Conservation (phyloP, 1,140 invertebrate genomes). For the Batillaria attramentaria region DNA sequence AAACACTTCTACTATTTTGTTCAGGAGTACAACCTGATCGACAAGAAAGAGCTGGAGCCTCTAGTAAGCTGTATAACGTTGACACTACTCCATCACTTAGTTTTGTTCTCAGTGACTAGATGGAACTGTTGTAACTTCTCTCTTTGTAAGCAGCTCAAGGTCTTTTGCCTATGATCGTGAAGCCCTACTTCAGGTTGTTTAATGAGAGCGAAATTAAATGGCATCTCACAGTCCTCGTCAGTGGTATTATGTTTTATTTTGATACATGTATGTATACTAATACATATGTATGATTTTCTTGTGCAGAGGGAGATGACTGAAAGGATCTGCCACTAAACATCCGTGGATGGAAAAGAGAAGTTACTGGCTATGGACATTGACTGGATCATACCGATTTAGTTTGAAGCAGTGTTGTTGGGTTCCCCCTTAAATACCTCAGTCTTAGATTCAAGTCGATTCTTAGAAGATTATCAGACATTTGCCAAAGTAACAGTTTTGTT, state of each 20-base stretch:
- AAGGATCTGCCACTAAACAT: conserved; percentile 50
- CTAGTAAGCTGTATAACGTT: no score
- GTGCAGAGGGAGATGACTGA: conserved; percentile 64
- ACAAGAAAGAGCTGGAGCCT: conserved; percentile 90
- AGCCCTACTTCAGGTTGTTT: no score
- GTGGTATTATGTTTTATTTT: no score
- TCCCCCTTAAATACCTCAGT: no score
- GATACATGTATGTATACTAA: neutral
- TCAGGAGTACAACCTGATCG: conserved; percentile 89
- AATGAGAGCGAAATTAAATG: no score
- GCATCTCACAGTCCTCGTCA: no score
- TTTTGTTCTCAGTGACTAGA: neutral
- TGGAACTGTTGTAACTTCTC: neutral
- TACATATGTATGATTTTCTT: neutral
- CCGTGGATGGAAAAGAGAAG: neutral
- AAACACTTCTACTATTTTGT: conserved; percentile 98
- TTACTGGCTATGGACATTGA: no score
- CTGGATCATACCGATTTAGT: no score
- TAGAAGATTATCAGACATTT: no score
- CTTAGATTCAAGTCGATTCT: no score
- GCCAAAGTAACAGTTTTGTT: no score
- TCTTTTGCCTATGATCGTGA: neutral
- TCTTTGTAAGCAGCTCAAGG: neutral
- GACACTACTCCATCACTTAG: neutral
- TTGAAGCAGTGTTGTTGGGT: no score